phyloP scores from a whole-genome alignment of 2,888 invertebrate genomes.

The Heliconius hortense region DNA sequence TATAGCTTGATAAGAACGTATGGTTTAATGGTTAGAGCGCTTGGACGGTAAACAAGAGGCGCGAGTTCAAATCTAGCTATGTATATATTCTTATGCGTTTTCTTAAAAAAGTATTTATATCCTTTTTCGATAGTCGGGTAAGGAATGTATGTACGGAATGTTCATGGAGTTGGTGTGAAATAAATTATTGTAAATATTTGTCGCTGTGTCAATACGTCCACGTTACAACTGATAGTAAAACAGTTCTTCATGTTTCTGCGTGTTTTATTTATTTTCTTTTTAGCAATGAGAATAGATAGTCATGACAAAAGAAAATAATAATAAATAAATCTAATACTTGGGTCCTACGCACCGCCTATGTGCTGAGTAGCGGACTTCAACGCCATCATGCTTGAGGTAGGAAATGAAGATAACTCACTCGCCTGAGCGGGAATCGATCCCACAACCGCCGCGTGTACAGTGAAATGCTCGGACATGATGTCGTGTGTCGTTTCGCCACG shows the following conservation, averaged over 20 bases:
- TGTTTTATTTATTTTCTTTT: slow-evolving; percentile 56
- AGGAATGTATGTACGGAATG: slow-evolving; percentile 21
- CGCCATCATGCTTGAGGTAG: not conserved
- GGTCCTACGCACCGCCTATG: no score
- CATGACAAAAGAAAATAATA: not conserved
- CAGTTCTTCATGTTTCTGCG: slow-evolving; percentile 73
- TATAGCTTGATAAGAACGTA: slow-evolving; percentile 2
- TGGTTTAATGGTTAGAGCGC: not conserved
- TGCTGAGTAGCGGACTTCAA: not conserved
- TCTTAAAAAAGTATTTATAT: not conserved
- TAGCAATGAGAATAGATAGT: not conserved
- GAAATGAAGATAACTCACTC: not conserved
- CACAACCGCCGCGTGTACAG: not conserved
- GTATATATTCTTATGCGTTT: not conserved
- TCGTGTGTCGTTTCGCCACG: not conserved
- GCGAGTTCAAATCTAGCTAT: not conserved
- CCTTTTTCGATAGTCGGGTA: slow-evolving; percentile 27
- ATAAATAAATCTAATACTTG: no score
- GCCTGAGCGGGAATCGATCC: not conserved
- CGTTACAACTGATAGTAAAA: slow-evolving; percentile 76
- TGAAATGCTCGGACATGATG: no score
- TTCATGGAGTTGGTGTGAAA: slow-evolving; percentile 45
- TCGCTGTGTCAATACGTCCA: slow-evolving; percentile 79
- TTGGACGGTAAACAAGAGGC: not conserved
- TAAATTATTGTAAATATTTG: slow-evolving; percentile 68